Evolutionary conservation across 2,113 vertebrate species (phyloP), one percentile per base, ranked within the genome.

Genomic region (Etheostoma cragini): DNA sequence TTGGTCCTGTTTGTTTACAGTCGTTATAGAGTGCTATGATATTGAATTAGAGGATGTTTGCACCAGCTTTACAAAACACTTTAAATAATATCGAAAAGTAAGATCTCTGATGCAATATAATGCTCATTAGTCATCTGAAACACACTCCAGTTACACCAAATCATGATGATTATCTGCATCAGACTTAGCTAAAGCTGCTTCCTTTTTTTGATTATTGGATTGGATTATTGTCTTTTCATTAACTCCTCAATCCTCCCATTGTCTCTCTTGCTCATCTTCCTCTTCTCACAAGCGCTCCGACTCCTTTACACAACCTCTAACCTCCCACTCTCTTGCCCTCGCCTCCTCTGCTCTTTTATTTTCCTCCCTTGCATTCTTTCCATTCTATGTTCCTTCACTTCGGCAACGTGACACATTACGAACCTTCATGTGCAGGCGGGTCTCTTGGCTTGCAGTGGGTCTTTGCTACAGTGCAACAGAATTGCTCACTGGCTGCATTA

Each of bases 401-500:
- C 57, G 70, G 47, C 77, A 71, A 78, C 69, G 84, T 87, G 78
- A 88, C 80, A 78, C 76, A 72, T 52, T 70, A 12, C 58, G 70
- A 78, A 75, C 71, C 82, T 76, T 54, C 69, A 52, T 52, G 72
- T 65, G 1, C 57, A 54, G 61, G 64, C 4, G 58, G 70, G 62
- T 67, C 83, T 83, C 76, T 17, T 24, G 53, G 86, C 69, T 80
- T 73, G 90, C 80, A 84, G 65, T 84, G 81, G 81, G 65, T 84
- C 72, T 86, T 78, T 72, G 78, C 85, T 53, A 74, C 80, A 54
- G 56, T 54, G 72, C 47, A 22, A 65, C 53, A 62, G 82, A 81
- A 87, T 91, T 91, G 88, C 84, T 93, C 89, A 91, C 87, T 92
- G 88, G 85, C 90, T 83, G 84, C 76, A 67, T 92, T 91, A 88